phyloP scores from a whole-genome alignment of 2,888 invertebrate species.

The Eretmocerus hayati region DNA sequence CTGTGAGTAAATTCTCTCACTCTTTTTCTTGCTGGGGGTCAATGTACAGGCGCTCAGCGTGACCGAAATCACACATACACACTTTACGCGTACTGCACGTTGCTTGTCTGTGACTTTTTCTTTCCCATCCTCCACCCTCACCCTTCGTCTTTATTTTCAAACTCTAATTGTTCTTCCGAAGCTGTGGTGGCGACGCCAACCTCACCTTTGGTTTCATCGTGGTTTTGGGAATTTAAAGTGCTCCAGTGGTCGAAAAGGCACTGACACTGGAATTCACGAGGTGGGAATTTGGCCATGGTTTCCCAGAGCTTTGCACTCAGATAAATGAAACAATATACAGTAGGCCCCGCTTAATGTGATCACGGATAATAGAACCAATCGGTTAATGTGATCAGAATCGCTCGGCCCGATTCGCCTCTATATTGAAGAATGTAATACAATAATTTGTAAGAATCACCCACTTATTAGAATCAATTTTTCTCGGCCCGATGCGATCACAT shows the following conservation, averaged over 20 bases:
- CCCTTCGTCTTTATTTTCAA: slow-evolving; percentile 32
- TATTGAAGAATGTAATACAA: no score
- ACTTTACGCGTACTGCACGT: slow-evolving; percentile 35
- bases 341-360: no score
- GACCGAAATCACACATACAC: slow-evolving; percentile 44
- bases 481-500: no score
- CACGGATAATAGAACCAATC: no score
- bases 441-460: no score
- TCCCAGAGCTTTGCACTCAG: no score
- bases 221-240: slow-evolving; percentile 9
- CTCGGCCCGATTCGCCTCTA: no score
- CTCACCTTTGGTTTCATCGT: slow-evolving; percentile 6
- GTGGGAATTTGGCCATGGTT: no score
- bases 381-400: no score
- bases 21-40: slow-evolving; percentile 35
- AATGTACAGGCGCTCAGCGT: slow-evolving; percentile 46
- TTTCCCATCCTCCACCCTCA: slow-evolving; percentile 23
- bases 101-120: slow-evolving; percentile 42
- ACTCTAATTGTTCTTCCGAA: slow-evolving; percentile 37
- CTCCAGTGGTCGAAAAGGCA: not conserved
- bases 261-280: no score
- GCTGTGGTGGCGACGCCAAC: not conserved
- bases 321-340: no score
- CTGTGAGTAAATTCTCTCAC: slow-evolving; percentile 33
- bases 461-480: no score